A percentile compares a stretch with the other conserved stretches of the same genome.
Evolutionary conservation across 2,113 vertebrate genomes (phyloP).

Genomic region (Morone saxatilis): DNA sequence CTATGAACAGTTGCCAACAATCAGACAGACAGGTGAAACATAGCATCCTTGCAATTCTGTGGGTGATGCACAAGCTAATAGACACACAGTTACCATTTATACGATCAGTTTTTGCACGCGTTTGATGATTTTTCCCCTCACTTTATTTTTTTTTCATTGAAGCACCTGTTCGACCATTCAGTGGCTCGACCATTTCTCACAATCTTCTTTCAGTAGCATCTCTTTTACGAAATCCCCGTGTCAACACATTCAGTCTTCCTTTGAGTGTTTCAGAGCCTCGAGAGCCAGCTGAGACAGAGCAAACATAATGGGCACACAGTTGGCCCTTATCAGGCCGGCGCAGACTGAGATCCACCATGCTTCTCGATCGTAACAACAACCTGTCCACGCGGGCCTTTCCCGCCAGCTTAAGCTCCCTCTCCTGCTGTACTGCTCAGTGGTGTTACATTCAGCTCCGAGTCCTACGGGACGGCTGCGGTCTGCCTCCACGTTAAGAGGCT

Average conservation of each 20-base stretch:
- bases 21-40: slow-evolving; percentile 4
- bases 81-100: background rate
- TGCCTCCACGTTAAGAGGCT: slow-evolving; percentile 52
- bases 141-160: background rate
- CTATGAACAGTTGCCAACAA: slow-evolving; percentile 10
- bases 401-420: slow-evolving; percentile 47
- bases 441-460: slow-evolving; percentile 37
- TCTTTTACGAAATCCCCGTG: background rate
- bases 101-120: background rate
- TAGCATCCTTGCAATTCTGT: background rate
- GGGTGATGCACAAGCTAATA: slow-evolving; percentile 9
- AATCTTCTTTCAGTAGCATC: slow-evolving; percentile 8
- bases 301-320: slow-evolving; percentile 50
- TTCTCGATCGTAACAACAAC: slow-evolving; percentile 38
- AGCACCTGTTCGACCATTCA: background rate
- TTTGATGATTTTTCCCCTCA: background rate
- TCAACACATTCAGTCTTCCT: slow-evolving; percentile 36
- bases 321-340: slow-evolving; percentile 62
- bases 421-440: slow-evolving; percentile 19
- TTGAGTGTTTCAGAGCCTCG: slow-evolving; percentile 9
- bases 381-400: slow-evolving; percentile 43
- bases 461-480: slow-evolving; percentile 49
- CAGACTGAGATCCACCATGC: slow-evolving; percentile 54
- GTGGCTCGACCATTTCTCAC: background rate
- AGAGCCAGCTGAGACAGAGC: slow-evolving; percentile 41